Evolutionary conservation across 2,113 vertebrate species (phyloP), one percentile per base, ranked within the genome.

Genomic region (Cichladusa arquata): DNA sequence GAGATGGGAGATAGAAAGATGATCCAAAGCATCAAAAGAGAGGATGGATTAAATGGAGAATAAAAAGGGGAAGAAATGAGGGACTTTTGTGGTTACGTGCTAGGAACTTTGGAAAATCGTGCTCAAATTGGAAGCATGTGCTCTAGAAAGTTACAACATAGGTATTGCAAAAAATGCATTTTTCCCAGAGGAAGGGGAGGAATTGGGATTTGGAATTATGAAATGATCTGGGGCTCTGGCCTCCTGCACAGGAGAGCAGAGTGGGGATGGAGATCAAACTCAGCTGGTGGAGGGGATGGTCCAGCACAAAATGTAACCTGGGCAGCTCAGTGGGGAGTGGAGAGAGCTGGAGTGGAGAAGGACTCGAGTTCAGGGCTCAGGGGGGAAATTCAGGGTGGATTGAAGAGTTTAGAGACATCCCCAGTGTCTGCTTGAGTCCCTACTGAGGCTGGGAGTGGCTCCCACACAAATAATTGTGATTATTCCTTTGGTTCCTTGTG

Each of bases 41-140:
- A 74, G 51, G 89, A 84, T 58, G 95, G 93, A 95, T 96, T 81
- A 95, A 95, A 64, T 28, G 28, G 71, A 62, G 94, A 40, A 81
- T 79, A 54, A 95, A 92, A 95, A 92, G 77, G 88, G 78, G 91
- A 96, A 94, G 72, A 96, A 96, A 94, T 91, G 70, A 92, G 92
- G 70, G 74, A 72, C 76, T 95, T 69, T 9, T 92, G 95, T 93
- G 96, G 95, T 97, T 96, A 74, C 92, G 82, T 91, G 91, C 80
- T 89, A 71, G 94, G 92, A 94, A 93, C 95, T 85, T 74, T 91
- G 96, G 96, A 97, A 97, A 97, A 96, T 94, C 90, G 25, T 4
- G 42, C 91, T 95, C 73, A 95, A 95, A 97, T 97, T 93, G 73
- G 93, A 97, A 97, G 92, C 96, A 97, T 97, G 73, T 97, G 96